Base-by-base conservation (phyloP, 2,888 invertebrate species). In the Eupithecia insigniata region DNA sequence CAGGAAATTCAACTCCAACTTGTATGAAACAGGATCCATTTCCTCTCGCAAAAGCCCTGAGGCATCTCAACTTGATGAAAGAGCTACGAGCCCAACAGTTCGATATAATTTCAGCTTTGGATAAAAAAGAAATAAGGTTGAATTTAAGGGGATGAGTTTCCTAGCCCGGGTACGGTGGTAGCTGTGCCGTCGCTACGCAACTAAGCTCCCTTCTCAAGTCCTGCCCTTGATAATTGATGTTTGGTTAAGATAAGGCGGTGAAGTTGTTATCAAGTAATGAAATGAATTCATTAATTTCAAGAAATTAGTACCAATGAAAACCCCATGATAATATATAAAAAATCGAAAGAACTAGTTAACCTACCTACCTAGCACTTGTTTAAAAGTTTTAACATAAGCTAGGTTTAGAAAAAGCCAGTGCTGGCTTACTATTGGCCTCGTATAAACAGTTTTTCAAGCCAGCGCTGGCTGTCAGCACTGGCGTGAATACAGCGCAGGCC, bases 161-260 rank as follows among this genome's bases (percentile, higher is more conserved):
- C 30, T 66, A 12, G 55, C 69, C 78, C 78, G 77, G 79, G 78
- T 73, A 78, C 74, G 74, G 58, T 71, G 74, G 58, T 71, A 78
- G 75, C 74, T 72, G 72, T 72, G 71, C 58, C 71, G 79, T 78
- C 61, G 75, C 79, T 73, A 75, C 55, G 78, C 78, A 78, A 79
- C 78, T 66, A 67, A 77, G 77, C 74, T 72, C 69, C 46, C 43
- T 69, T 8, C 16, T 55, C 34, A 60, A 69, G 30, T 68, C 66
- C 71, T 78, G 74, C 72, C 78, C 76, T 79, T 77, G 76, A 77
- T 83, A 83, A 82, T 84, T 79, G 82, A 72, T 76, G 70, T 70
- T 73, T 32, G 70, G 68, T 66, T 67, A 70, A 64, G 70, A 69
- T 66, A 18, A 66, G 69, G 70, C 64, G 67, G 22, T 72, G 61